Evolutionary conservation across 2,797 vertebrate genomes (phyloP).

Genomic region (Phoebastria nigripes): DNA sequence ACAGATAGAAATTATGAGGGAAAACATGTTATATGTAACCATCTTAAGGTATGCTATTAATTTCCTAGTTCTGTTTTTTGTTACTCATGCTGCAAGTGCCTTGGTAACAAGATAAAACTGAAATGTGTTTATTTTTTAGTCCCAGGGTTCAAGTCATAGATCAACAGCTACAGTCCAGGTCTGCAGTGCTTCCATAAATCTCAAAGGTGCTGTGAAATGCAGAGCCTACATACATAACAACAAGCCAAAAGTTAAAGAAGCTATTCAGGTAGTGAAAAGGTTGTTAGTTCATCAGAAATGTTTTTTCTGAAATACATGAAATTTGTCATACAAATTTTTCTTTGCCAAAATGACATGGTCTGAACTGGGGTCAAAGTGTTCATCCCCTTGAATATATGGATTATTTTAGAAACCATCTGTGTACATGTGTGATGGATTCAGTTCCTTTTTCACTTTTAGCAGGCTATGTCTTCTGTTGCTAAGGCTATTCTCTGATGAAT

Average conservation of each 20-base stretch:
- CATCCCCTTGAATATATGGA: not conserved
- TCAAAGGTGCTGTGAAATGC: conserved; percentile 85
- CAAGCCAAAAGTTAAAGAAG: conserved; percentile 87
- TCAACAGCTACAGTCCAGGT: conserved; percentile 76
- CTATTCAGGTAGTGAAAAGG: conserved; percentile 82
- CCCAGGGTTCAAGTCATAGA: conserved; percentile 59
- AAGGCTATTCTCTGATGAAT: not conserved
- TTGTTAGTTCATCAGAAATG: not conserved
- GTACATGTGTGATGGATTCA: not conserved
- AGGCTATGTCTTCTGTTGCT: not conserved
- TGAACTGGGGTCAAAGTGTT: not conserved
- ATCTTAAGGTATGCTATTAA: not conserved
- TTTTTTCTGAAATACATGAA: not conserved
- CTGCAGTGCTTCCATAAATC: conserved; percentile 81
- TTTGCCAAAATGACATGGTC: not conserved
- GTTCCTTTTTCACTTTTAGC: not conserved
- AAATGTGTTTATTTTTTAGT: conserved; percentile 61
- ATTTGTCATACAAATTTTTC: not conserved
- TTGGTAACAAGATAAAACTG: not conserved
- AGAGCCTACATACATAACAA: conserved; percentile 87
- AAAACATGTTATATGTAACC: not conserved
- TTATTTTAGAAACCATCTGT: not conserved
- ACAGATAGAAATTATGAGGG: not conserved
- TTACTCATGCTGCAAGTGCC: not conserved
- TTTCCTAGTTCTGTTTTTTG: not conserved